Evolutionary conservation across 2,888 invertebrate genomes (phyloP).

Genomic region (Ganaspis brasiliensis): DNA sequence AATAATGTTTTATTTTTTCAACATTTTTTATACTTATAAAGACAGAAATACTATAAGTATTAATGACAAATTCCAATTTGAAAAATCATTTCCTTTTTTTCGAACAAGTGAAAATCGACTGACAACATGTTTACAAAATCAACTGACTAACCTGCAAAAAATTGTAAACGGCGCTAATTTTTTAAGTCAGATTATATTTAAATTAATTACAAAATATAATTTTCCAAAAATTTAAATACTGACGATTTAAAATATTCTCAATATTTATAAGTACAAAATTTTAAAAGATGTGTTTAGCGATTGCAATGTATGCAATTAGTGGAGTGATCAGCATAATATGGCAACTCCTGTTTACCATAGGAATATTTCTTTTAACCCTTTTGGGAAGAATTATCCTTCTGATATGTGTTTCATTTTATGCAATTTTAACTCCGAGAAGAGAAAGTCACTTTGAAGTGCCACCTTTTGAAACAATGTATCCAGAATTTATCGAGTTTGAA

Average conservation of each 20-base stretch:
- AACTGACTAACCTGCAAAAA: neutral
- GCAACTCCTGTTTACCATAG: conserved; percentile 59
- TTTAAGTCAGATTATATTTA: neutral
- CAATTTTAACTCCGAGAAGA: conserved; percentile 54
- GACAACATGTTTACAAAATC: neutral
- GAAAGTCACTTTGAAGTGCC: conserved; percentile 26
- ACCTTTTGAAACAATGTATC: conserved; percentile 69
- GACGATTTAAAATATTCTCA: too few relatives aligned
- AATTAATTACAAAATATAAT: too few relatives aligned
- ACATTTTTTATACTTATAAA: too few relatives aligned
- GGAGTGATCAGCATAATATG: conserved; percentile 62
- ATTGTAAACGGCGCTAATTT: neutral
- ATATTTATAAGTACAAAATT: neutral
- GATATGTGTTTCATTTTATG: conserved; percentile 62
- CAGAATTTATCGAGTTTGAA: conserved; percentile 68
- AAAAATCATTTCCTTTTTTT: too few relatives aligned
- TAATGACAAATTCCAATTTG: too few relatives aligned
- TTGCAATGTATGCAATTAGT: conserved; percentile 66
- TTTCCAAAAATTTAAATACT: too few relatives aligned
- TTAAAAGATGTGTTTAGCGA: conserved; percentile 66
- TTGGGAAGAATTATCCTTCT: conserved; percentile 63
- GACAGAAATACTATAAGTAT: too few relatives aligned
- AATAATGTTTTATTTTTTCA: too few relatives aligned
- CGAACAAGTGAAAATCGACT: neutral
- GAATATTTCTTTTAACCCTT: conserved; percentile 60